Evolutionary conservation across 2,888 invertebrate species (phyloP).

Genomic region (Cheilosia vernalis): DNA sequence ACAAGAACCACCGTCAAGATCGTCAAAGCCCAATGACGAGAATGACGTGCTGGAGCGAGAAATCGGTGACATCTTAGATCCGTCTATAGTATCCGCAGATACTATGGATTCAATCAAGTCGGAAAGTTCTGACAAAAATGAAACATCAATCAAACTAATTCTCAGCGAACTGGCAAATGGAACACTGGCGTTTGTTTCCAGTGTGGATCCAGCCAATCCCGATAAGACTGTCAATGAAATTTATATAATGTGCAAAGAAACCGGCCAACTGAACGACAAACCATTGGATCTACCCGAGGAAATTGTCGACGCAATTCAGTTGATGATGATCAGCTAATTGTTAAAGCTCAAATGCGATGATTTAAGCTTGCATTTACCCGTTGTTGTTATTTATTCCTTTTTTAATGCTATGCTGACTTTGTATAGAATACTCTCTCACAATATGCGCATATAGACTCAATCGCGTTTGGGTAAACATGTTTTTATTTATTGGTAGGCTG

Average conservation of each 20-base stretch:
- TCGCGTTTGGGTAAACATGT: constrained; percentile 11
- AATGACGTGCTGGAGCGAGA: constrained; percentile 37
- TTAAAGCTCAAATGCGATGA: constrained; percentile 8
- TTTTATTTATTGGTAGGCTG: constrained; percentile 48
- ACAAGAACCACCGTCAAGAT: neutral
- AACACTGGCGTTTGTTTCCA: constrained; percentile 81
- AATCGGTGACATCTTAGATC: constrained; percentile 30
- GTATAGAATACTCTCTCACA: constrained; percentile 9
- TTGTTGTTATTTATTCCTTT: constrained; percentile 19
- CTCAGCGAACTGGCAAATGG: constrained; percentile 80
- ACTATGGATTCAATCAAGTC: constrained; percentile 38
- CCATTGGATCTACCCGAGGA: constrained; percentile 82
- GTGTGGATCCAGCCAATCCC: constrained; percentile 79
- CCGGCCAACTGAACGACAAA: constrained; percentile 80
- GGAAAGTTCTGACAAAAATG: constrained; percentile 75
- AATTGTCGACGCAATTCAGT: constrained; percentile 81
- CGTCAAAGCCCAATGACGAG: constrained; percentile 10
- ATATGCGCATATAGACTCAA: neutral
- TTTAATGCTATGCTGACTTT: neutral
- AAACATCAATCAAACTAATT: constrained; percentile 80
- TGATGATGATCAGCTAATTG: constrained; percentile 78
- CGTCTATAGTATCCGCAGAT: constrained; percentile 26
- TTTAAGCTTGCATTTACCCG: constrained; percentile 40
- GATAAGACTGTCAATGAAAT: constrained; percentile 81
- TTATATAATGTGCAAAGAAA: constrained; percentile 80